Base-by-base conservation (phyloP, 2,888 invertebrate genomes). In the Luffia ferchaultella region DNA sequence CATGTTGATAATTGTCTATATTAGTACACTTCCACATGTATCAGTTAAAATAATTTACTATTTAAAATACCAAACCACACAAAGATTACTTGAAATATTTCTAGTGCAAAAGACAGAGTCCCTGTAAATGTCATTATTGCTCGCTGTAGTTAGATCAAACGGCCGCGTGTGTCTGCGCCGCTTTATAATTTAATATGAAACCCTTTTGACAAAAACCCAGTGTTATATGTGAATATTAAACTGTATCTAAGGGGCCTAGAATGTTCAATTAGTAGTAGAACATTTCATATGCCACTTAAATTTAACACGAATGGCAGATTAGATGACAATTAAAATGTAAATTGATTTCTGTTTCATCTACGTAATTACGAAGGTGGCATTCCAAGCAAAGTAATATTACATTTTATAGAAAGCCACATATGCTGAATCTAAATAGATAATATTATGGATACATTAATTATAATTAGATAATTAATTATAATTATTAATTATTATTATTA, bases 101-200 rank as follows among this genome's bases (percentile, higher is more conserved):
- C 12, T 40, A 12, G 9, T 40, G 7, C 40, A 40, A 40, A 40
- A 12, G 12, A 9, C 40, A 40, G 7, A 60, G 62, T 64, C 65
- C 68, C 63, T 67, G 71, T 72, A 78, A 82, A 82, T 79, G 73
- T 76, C 72, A 77, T 79, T 79, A 80, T n/a, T n/a, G n/a, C n/a
- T n/a, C n/a, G n/a, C n/a, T n/a, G n/a, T 30, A 30, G 30, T 12
- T 12, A 12, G 30, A 3, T 7, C 30, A 12, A 30, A 12, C 30
- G n/a, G n/a, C 30, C 30, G 30, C 30, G 30, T 12, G 30, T 30
- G 30, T 12, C 30, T 12, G 30, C 30, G 43, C 46, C 16, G 68
- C 68, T 73, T 73, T 64, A 64, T 79, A 76, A 80, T 76, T 79
- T 75, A 77, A 82, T 82, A 74, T 43, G 68, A 68, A 68, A 70